Evolutionary conservation across 2,888 invertebrate genomes (phyloP).

Genomic region (Hoplodrina ambigua): DNA sequence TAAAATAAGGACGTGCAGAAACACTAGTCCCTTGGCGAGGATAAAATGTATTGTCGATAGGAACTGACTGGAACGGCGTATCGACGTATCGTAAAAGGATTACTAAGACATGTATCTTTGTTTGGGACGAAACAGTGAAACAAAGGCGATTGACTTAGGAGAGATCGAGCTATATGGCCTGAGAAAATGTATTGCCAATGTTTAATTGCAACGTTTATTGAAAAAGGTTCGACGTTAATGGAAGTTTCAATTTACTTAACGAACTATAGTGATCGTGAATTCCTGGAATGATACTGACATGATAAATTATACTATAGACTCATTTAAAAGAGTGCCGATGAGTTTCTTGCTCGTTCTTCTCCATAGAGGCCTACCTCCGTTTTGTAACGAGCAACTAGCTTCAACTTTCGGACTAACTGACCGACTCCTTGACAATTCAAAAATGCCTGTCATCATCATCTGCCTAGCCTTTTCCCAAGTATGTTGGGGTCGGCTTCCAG

Average conservation of each 20-base stretch:
- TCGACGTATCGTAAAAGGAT: conserved; percentile 66
- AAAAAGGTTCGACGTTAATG: conserved; percentile 42
- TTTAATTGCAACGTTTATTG: conserved; percentile 58
- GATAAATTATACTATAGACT: too few species aligned
- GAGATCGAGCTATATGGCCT: conserved; percentile 54
- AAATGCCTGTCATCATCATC: too few species aligned
- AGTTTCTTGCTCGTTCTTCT: too few species aligned
- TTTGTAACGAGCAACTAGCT: too few species aligned
- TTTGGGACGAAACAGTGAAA: conserved; percentile 64
- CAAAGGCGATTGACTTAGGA: conserved; percentile 52
- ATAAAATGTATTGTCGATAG: conserved; percentile 74
- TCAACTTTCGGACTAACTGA: too few species aligned
- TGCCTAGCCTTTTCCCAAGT: too few species aligned
- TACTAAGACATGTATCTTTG: conserved; percentile 73
- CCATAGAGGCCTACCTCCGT: too few species aligned
- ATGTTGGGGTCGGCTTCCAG: too few species aligned
- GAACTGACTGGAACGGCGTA: conserved; percentile 65
- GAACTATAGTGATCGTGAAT: conserved; percentile 9
- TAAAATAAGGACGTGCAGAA: conserved; percentile 41
- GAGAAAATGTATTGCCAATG: conserved; percentile 53
- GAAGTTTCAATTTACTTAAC: conserved; percentile 44
- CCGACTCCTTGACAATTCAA: too few species aligned
- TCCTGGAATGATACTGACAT: conserved; percentile 11
- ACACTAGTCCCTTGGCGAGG: conserved; percentile 57
- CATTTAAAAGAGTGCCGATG: too few species aligned